Base-by-base conservation (phyloP, 2,797 vertebrate species). In the Ptychobarbus kaznakovi region DNA sequence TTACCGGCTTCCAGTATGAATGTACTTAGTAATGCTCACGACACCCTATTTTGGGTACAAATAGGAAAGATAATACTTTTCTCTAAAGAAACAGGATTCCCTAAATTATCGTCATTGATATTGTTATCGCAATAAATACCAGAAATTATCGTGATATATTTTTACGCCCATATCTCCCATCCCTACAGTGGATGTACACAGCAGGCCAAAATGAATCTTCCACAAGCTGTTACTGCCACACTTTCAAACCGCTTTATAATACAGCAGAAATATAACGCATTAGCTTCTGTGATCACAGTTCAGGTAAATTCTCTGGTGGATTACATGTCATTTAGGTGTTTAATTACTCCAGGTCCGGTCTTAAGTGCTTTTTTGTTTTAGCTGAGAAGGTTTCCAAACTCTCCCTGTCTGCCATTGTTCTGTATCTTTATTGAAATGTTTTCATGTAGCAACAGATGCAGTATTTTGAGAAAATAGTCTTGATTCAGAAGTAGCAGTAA, bases 211-310 rank as follows among this genome's bases (percentile, higher is more conserved):
- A 25, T 25, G 7, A 68, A 38, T 38, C 8, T 68, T 32, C 32
- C 15, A 35, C 35, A 20, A 68, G 65, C 65, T 3, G 6, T n/a
- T 44, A 13, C 22, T 70, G 40, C 69, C 69, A 11, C 35, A n/a
- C 38, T 16, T 66, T 66, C 28, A 66, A 53, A 61, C 58, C 0
- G n/a, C n/a, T 53, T 53, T 53, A 15, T 51, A 75, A 56, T 15
- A n/a, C 12, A n/a, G 56, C 38, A 28, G 4, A 44, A 6, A 44
- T 44, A 3, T 18, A 63, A 28, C 6, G 1, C 28, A 3, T 32
- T 66, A 4, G 53, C 75, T 77, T 22, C 51, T 58, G 35, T 77
- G 13, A 40, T 77, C 75, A 58, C 74, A n/a, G 22, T 61, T 61
- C 75, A 20, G 8, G n/a, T 0, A 4, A 65, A 65, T 46, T 18